These are phyloP conservation scores for Acanthoscelides obtectus DNA, from an alignment of 2,888 invertebrate species.

Conservation along the genomic window DNA sequence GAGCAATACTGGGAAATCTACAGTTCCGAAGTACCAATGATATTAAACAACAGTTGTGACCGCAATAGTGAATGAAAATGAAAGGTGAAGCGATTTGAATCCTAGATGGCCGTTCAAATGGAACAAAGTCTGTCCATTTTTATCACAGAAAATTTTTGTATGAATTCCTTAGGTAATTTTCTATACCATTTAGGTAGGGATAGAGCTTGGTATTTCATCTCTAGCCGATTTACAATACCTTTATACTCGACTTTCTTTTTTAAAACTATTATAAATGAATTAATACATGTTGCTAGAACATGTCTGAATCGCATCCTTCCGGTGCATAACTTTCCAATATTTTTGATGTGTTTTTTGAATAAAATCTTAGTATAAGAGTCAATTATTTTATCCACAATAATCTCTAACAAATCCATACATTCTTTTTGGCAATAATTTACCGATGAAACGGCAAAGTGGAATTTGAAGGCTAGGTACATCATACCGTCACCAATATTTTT, in stretches of 20 bases:
- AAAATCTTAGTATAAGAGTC: neutral
- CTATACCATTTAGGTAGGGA: neutral
- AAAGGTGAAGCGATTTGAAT: too few species aligned
- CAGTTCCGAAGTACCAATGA: too few species aligned
- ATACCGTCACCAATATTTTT: neutral
- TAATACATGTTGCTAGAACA: neutral
- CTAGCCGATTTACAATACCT: neutral
- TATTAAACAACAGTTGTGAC: too few species aligned
- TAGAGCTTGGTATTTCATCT: neutral
- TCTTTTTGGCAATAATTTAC: neutral
- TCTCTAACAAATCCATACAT: neutral
- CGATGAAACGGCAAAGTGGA: neutral
- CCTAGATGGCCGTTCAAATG: too few species aligned
- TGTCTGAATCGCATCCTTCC: neutral
- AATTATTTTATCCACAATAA: neutral
- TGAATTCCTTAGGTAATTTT: too few species aligned
- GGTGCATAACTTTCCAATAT: neutral
- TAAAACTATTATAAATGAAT: neutral
- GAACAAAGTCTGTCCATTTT: too few species aligned
- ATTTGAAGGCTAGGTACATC: neutral
- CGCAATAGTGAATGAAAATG: too few species aligned
- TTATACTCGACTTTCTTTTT: neutral
- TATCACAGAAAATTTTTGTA: too few species aligned
- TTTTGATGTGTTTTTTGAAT: neutral
- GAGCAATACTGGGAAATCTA: too few species aligned